Evolutionary conservation across 2,113 vertebrate species (phyloP), one percentile per base, ranked within the genome.

Genomic region (Psilopsiagon aymara): DNA sequence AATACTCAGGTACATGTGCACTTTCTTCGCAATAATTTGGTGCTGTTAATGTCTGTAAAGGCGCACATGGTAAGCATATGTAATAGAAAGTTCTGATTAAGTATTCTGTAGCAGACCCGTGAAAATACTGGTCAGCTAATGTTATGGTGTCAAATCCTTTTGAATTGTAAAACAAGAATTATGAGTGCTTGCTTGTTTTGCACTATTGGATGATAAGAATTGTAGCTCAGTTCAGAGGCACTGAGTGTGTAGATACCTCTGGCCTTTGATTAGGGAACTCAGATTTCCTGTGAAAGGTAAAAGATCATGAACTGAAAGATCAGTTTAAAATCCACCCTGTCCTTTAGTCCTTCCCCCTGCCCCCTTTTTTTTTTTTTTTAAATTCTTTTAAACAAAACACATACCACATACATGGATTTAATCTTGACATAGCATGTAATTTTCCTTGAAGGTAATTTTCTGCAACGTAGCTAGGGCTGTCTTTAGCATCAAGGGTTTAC

Each of bases 231-330:
- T 68, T 82, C 1, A 2, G 88, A 63, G 29, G 19, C n/a, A 31
- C 10, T 1, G 11, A 52, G 19, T 60, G 5, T 51, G 24, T 17
- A 47, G 62, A 67, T 35, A 88, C 47, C 52, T 90, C 68, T 93
- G 71, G 33, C 55, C 46, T 86, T 84, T 83, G 60, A 37, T 84
- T 93, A 78, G 59, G 41, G 81, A 93, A 87, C 90, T 95, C 71
- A 77, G 6, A 73, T 94, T 89, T 91, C 43, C 43, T 77, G 39
- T 53, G 73, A 60, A 86, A 92, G 73, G 55, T 63, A 68, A 23
- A 86, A 81, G 75, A 63, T 81, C 21, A 77, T 57, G 69, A 90
- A 74, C 33, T 24, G 44, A 55, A 86, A 73, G 31, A 80, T 70
- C 64, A 83, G 43, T 43, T 88, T 82, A 60, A 86, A 95, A 82